Percentiles rank a stretch among this genome's conserved stretches.
Evolutionary conservation across 2,113 vertebrate species (phyloP).

Genomic region (Tetrao urogallus): DNA sequence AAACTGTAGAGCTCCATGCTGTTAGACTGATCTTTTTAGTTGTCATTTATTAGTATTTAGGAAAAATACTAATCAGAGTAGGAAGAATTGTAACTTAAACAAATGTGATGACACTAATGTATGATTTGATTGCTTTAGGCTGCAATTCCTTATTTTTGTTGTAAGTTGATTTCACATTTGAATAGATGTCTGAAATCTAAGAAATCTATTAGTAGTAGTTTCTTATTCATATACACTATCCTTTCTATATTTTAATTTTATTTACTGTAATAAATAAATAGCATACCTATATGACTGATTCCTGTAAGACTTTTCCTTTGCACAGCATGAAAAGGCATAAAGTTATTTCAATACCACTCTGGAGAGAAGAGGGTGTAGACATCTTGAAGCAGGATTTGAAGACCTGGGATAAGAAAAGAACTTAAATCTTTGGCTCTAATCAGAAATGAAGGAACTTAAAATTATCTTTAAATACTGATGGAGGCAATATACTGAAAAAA

Average conservation of each 20-base stretch:
- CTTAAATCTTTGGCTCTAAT: no score
- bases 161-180: not conserved
- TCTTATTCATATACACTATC: not conserved
- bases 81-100: not conserved
- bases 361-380: no score
- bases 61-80: slow-evolving; percentile 12
- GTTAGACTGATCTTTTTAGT: not conserved
- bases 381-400: no score
- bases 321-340: no score
- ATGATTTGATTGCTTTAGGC: not conserved
- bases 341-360: no score
- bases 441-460: no score
- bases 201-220: not conserved
- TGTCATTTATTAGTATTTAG: not conserved
- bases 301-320: no score
- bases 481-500: no score
- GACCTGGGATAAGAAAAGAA: no score
- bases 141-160: not conserved
- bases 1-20: not conserved
- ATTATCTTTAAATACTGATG: no score
- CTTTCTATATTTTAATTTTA: not conserved
- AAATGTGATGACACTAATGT: not conserved
- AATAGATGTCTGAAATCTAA: not conserved
- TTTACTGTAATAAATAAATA: not conserved
- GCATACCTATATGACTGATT: no score